Base-by-base conservation (phyloP, 2,888 invertebrate genomes). In the Gerosis bhagava region DNA sequence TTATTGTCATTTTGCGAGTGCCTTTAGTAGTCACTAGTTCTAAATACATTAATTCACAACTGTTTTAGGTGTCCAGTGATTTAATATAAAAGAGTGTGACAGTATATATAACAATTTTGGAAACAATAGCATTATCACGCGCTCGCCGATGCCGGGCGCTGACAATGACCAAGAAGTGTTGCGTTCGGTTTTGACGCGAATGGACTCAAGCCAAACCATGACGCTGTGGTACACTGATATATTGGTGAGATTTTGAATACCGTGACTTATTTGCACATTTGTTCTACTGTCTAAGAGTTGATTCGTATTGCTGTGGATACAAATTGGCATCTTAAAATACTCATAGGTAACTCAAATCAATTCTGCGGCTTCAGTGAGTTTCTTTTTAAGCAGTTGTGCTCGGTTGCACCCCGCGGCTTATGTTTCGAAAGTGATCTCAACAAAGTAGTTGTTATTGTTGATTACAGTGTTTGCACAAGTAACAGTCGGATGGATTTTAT, bases 151-250 rank as follows among this genome's bases (percentile, higher is more conserved):
- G 68, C 66, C 64, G 69, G 58, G 66, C 68, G 70, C 70, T 73
- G 78, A 83, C 79, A 77, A 81, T 82, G 81, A 76, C 73, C 82
- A 76, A 63, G 73, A 67, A 63, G 68, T 65, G 66, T 63, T 64
- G 69, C 69, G 65, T 60, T 57, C 77, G 67, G 67, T 66, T 67
- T 65, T 84, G 84, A 84, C 82, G 80, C 68, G 63, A 58, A 69
- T 86, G 88, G 86, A 83, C 67, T 60, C 58, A 66, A 54, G 87
- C 87, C 88, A 87, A 87, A 60, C 70, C 68, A 88, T 88, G 88
- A 88, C 88, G 72, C 81, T 88, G 60, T 88, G 88, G 88, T 88
- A 88, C 74, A 86, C 86, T 57, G 82, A 88, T 68, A 72, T 87
- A 78, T 67, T 86, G 88, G 88, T 88, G 73, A 88, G 86, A 70